Evolutionary conservation across 2,888 invertebrate genomes (phyloP).

Genomic region (Lacanobia wlatinum): DNA sequence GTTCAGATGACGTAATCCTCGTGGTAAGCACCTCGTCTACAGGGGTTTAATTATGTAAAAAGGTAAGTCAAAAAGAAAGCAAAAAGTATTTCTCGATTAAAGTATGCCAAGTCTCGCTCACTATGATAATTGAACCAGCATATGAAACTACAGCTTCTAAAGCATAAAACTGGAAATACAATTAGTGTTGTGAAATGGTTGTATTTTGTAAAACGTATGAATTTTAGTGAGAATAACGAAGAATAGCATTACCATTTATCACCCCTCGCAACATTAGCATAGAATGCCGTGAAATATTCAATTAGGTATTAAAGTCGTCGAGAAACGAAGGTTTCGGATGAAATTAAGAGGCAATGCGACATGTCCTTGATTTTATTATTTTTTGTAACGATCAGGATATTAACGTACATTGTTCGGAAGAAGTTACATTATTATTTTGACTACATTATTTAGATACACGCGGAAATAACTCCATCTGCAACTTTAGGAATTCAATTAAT

Average conservation of each 20-base stretch:
- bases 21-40: neutral
- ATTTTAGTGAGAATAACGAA: slow-evolving; percentile 66
- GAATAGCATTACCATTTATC: slow-evolving; percentile 74
- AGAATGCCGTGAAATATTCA: slow-evolving; percentile 74
- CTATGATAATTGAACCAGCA: slow-evolving; percentile 25
- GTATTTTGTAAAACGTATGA: slow-evolving; percentile 65
- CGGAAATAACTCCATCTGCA: slow-evolving; percentile 75
- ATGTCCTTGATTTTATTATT: slow-evolving; percentile 82
- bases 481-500: slow-evolving; percentile 65
- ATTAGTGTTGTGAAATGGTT: slow-evolving; percentile 57
- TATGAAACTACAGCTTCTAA: slow-evolving; percentile 30
- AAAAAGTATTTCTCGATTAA: slow-evolving; percentile 24
- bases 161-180: slow-evolving; percentile 34
- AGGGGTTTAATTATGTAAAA: neutral
- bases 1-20: neutral
- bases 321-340: slow-evolving; percentile 68
- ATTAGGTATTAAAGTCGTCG: slow-evolving; percentile 72
- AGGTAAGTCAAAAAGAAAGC: neutral
- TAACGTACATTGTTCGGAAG: slow-evolving; percentile 83
- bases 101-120: slow-evolving; percentile 2
- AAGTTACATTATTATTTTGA: slow-evolving; percentile 75
- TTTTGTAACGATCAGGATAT: slow-evolving; percentile 85
- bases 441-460: slow-evolving; percentile 78
- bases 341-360: slow-evolving; percentile 74
- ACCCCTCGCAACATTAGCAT: slow-evolving; percentile 73